Conservation (phyloP, 2,113 vertebrate species). For the Pelobates fuscus region DNA sequence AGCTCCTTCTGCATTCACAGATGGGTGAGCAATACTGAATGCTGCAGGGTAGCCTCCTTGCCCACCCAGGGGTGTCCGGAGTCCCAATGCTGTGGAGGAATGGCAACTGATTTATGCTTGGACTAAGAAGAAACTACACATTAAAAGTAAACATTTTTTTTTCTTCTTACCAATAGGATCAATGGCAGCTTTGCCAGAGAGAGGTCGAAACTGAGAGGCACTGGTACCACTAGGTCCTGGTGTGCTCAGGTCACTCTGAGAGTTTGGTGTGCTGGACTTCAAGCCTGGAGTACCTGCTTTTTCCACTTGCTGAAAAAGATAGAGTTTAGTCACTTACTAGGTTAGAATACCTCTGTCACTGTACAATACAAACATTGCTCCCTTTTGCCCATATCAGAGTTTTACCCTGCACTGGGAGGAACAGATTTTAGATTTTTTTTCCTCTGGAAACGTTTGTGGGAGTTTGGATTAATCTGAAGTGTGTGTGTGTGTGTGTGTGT, state of each 20-base stretch:
- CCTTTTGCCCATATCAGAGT: too few species aligned
- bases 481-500: too few species aligned
- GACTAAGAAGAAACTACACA: not conserved
- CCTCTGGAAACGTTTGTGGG: too few species aligned
- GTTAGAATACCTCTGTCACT: too few species aligned
- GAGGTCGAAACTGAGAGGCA: constrained; percentile 69
- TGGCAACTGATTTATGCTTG: not conserved
- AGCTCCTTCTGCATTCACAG: constrained; percentile 79
- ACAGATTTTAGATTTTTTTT: too few species aligned
- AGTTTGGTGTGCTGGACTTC: constrained; percentile 85
- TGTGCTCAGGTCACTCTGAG: constrained; percentile 71
- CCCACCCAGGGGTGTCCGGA: constrained; percentile 80
- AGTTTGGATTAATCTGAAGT: too few species aligned
- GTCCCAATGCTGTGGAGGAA: constrained; percentile 72
- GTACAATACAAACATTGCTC: too few species aligned
- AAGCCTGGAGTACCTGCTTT: constrained; percentile 86
- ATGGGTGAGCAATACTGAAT: constrained; percentile 80
- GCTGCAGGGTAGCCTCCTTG: constrained; percentile 82
- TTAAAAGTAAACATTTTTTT: not conserved
- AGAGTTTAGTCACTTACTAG: not conserved
- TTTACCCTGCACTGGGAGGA: too few species aligned
- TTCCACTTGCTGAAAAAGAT: constrained; percentile 71
- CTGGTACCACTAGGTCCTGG: constrained; percentile 70
- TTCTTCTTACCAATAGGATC: constrained; percentile 82
- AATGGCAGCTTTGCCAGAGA: constrained; percentile 70